These are phyloP conservation scores for Pachliopta kotzebuea DNA, from an alignment of 2,888 invertebrate genomes.

Conservation along the genomic window DNA sequence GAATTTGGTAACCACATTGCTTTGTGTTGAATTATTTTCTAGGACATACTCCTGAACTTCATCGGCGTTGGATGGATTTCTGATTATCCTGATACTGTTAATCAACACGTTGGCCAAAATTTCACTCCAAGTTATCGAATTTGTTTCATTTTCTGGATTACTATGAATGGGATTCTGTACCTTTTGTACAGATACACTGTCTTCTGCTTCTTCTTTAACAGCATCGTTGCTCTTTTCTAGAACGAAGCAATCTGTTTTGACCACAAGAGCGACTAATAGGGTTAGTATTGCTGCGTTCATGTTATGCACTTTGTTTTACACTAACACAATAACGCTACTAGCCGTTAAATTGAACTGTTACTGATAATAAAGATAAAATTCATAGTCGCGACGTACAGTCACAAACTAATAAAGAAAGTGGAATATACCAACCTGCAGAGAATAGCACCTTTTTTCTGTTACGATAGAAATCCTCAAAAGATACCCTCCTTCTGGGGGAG, in stretches of 20 bases:
- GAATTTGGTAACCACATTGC: slow-evolving; percentile 42
- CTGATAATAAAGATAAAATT: slow-evolving; percentile 56
- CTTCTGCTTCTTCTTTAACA: slow-evolving; percentile 44
- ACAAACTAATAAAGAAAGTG: slow-evolving; percentile 29
- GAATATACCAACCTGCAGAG: too few relatives aligned
- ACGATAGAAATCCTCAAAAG: too few relatives aligned
- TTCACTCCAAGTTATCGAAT: slow-evolving; percentile 62
- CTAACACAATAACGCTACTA: slow-evolving; percentile 53
- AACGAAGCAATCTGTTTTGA: slow-evolving; percentile 45
- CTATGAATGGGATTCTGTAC: slow-evolving; percentile 54
- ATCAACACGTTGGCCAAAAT: slow-evolving; percentile 63
- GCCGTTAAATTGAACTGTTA: slow-evolving; percentile 56
- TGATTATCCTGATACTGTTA: slow-evolving; percentile 54
- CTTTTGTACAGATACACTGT: slow-evolving; percentile 61
- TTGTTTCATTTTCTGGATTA: slow-evolving; percentile 40
- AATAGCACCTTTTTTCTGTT: too few relatives aligned
- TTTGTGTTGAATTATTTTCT: slow-evolving; percentile 35
- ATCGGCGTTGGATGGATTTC: slow-evolving; percentile 32
- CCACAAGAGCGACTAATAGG: slow-evolving; percentile 47
- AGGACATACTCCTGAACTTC: slow-evolving; percentile 35
- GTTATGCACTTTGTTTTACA: slow-evolving; percentile 49
- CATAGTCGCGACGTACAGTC: slow-evolving; percentile 52
- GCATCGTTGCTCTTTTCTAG: slow-evolving; percentile 41
- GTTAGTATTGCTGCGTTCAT: slow-evolving; percentile 58
- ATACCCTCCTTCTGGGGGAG: too few relatives aligned